Evolutionary conservation across 1,140 invertebrate species (phyloP), one percentile per base, ranked within the genome.

Genomic region (Rhynchophorus ferrugineus): DNA sequence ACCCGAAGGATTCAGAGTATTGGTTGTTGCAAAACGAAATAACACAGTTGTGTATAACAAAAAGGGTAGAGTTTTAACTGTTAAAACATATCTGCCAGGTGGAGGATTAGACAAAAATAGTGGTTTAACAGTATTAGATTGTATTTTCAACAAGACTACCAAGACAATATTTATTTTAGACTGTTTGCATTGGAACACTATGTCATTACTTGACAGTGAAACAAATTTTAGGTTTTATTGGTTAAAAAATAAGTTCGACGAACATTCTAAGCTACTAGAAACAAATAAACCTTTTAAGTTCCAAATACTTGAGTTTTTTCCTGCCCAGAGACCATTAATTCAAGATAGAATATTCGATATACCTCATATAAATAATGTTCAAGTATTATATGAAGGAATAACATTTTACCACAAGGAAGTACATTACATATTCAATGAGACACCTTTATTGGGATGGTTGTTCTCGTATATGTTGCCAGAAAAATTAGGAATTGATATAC

Each of bases 391-490:
- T 19, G 89, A 92, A 70, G 89, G 89, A 0, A 64, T 91, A 11
- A 64, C 92, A 17, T 91, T 92, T 71, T 91, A 87, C 66, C 88
- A 93, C 65, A 83, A 82, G 60, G 73, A 80, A 56, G 79, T 80
- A 0, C 79, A 83, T 57, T 97, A 97, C 60, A 78, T 76, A 6
- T 76, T 79, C 57, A 89, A 88, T 8, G 67, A 73, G 24, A 91
- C 90, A 0, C 91, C 93, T 0, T 69, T 96, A 9, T 88, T 94
- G 0, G 83, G 84, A 1, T 95, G 91, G 91, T 71, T 95, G 1
- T 92, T 87, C 65, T 76, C 85, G 1, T 93, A 79, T 65, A 94
- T 94, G 91, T 61, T 94, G 7, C 77, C 81, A 1, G 89, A 94
- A 73, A 75, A 91, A 17, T 69, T 95, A 6, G 75, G 78, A 54